phyloP scores from a whole-genome alignment of 1,140 invertebrate genomes.

The Calycopis cecrops region DNA sequence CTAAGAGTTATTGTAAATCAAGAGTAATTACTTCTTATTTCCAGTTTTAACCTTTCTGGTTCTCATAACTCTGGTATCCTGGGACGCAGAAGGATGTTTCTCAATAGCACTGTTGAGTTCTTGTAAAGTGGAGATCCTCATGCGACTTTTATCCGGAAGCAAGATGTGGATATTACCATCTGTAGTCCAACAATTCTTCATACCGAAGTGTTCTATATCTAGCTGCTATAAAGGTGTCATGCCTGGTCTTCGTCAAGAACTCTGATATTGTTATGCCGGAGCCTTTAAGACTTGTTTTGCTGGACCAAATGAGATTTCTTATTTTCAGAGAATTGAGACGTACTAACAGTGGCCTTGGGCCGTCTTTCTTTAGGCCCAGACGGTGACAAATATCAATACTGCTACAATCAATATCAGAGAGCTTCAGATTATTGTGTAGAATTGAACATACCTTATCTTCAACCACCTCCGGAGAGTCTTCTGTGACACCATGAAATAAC shows the following conservation, averaged over 20 bases:
- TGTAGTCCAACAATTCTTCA: slow-evolving; percentile 12
- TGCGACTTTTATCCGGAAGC: no score
- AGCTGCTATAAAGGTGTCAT: slow-evolving; percentile 3
- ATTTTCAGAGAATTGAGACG: background rate
- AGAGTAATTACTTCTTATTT: background rate
- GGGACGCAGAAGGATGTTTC: background rate
- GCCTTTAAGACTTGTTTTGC: slow-evolving; percentile 11
- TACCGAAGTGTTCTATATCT: slow-evolving; percentile 13
- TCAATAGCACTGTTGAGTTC: background rate
- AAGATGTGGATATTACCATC: no score
- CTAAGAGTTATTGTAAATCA: no score
- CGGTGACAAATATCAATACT: slow-evolving; percentile 16
- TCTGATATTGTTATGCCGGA: slow-evolving; percentile 9
- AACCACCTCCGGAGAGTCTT: no score
- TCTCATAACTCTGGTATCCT: background rate
- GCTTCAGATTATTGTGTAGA: slow-evolving; percentile 2
- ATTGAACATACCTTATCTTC: no score
- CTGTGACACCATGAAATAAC: no score
- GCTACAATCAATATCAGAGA: background rate
- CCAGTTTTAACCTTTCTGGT: background rate
- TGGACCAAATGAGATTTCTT: no score
- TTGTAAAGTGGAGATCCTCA: no score
- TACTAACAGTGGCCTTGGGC: slow-evolving; percentile 4
- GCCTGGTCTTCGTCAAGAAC: no score
- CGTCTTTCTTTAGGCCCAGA: slow-evolving; percentile 3